Base-by-base conservation (phyloP, 2,797 vertebrate genomes). In the Notolabrus celidotus region DNA sequence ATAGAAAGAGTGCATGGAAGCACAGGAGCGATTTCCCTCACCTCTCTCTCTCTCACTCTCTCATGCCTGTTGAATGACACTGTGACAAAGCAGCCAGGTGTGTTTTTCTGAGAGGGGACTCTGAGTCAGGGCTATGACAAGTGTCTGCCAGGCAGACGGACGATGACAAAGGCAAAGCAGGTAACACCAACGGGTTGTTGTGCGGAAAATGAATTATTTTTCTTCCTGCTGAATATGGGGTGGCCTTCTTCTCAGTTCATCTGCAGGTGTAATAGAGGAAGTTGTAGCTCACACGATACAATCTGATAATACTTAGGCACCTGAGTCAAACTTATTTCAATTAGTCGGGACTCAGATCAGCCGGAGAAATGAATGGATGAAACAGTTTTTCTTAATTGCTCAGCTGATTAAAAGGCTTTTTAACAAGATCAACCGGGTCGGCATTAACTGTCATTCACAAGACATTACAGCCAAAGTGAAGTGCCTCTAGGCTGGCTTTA, bases 321-420 rank as follows among this genome's bases (percentile, higher is more conserved):
- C 29, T 1, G 1, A 60, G 43, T 41, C 15, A 51, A 49, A 75
- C 67, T 69, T n/a, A 43, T 45, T 54, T 53, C 52, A 33, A 81
- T 76, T 33, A 67, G 38, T 3, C 41, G 9, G 63, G 16, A 71
- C 67, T 54, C 20, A 65, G 49, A 45, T 53, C 59, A 12, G 29
- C 10, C 25, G 10, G 5, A 54, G 11, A 58, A 75, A 65, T 56
- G 0, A 46, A 62, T 46, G 23, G 60, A 52, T 63, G 39, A 41
- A 38, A 11, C 49, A 20, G 67, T 71, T 39, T 56, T 27, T 34
- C 9, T 38, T 52, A 67, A 77, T 73, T 71, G 47, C 67, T 63
- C 29, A n/a, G 46, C 60, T 76, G 71, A 84, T 88, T 86, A 85
- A 80, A 86, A 76, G 69, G 73, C 74, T 65, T 76, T 85, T 83